Base-by-base conservation (phyloP, 2,113 vertebrate species). In the Neogobius melanostomus region DNA sequence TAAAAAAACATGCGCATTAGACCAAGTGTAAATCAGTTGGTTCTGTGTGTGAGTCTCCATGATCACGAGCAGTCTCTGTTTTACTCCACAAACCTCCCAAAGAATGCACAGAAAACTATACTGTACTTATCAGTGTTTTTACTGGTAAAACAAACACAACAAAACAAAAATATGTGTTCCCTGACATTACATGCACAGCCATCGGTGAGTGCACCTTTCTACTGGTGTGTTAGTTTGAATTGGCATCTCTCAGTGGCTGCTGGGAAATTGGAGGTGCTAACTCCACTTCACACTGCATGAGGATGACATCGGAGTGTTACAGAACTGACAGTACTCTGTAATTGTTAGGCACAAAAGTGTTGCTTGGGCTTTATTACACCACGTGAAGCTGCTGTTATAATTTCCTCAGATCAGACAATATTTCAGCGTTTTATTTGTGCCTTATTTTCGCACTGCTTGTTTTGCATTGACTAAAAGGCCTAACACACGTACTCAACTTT, bases 1-100 rank as follows among this genome's bases (percentile, higher is more conserved):
- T 64, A 54, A 36, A 36, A 36, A 5, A 64, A 76, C 80, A 59
- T 56, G 7, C 52, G 15, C 50, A 49, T 67, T 0, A 1, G 56
- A 11, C 16, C 11, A 57, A 28, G 53, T 12, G 5, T 51, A 74
- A 68, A 76, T 85, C 67, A 72, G 66, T n/a, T 59, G 73, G 59
- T 50, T 3, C 11, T 14, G 28, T 36, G 28, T 4, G 28, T 28
- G 28, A 2, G 28, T 36, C 28, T 36, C 1, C 28, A 36, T 36
- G 28, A 36, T 2, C 4, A 36, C 3, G 28, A 36, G 1, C 28
- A 36, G 28, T 36, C 28, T 36, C 28, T 36, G 28, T 36, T 2
- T 5, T 36, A 36, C 28, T 2, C 28, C 28, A 36, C 3, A 36
- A 36, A 36, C 28, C 28, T 36, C 28, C 28, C 28, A 51, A 64